Evolutionary conservation across 2,113 vertebrate species (phyloP).

Genomic region (Psittacula cyanocephala): DNA sequence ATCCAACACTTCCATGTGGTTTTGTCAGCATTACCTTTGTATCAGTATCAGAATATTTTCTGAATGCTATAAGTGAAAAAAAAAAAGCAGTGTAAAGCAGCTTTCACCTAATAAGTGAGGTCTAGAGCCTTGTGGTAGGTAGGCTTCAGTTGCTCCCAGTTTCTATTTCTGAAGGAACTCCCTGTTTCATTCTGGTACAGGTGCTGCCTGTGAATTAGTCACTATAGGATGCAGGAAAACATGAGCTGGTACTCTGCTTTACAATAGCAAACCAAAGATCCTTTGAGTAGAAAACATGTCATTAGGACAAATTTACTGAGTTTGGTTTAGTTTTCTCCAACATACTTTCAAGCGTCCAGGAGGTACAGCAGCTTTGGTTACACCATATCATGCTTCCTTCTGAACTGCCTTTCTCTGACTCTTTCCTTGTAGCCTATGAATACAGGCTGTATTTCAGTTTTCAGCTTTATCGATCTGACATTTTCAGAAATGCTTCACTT

Average conservation of each 20-base stretch:
- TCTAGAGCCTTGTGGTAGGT: background rate
- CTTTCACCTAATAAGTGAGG: background rate
- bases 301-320: background rate
- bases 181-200: background rate
- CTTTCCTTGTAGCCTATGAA: background rate
- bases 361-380: background rate
- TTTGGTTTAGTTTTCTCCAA: background rate
- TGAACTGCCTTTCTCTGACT: background rate
- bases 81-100: background rate
- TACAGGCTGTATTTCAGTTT: background rate
- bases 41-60: background rate
- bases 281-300: background rate
- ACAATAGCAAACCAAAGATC: background rate
- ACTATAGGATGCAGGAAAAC: background rate
- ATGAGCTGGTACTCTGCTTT: background rate
- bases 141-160: background rate
- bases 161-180: background rate
- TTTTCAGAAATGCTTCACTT: background rate
- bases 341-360: background rate
- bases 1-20: accelerated
- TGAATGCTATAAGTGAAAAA: background rate
- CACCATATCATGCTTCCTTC: background rate
- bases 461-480: background rate
- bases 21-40: background rate
- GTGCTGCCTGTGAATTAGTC: background rate